Evolutionary conservation across 2,888 invertebrate species (phyloP).

Genomic region (Yponomeuta plumbellus): DNA sequence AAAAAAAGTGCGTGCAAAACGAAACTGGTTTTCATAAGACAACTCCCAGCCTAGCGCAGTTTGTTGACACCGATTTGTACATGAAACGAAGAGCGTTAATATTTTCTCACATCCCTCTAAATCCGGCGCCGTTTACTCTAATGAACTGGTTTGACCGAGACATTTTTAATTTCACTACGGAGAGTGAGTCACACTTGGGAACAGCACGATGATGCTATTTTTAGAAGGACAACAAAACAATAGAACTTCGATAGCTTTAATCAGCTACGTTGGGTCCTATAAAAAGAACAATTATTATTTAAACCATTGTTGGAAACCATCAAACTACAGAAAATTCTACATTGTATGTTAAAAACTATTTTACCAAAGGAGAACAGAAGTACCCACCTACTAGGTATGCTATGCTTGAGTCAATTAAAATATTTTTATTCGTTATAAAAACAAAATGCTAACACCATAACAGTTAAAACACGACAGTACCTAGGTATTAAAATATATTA

Average conservation of each 20-base stretch:
- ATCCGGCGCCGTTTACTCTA: conserved; percentile 32
- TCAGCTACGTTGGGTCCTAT: no score
- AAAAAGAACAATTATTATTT: no score
- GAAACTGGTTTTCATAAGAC: background rate
- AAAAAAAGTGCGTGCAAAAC: background rate
- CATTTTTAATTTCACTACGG: conserved; percentile 20
- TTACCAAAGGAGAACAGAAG: no score
- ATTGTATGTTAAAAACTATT: no score
- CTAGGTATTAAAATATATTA: no score
- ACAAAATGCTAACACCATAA: no score
- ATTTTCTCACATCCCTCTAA: conserved; percentile 36
- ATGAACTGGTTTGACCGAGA: conserved; percentile 24
- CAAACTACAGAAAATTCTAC: no score
- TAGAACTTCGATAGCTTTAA: background rate
- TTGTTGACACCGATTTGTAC: conserved; percentile 42
- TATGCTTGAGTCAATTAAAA: no score
- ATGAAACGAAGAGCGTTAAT: conserved; percentile 17
- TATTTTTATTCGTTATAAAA: no score
- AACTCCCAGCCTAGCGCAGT: conserved; percentile 25
- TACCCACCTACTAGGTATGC: no score
- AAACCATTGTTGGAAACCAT: no score
- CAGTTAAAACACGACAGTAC: no score
- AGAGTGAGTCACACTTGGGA: background rate
- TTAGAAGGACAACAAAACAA: conserved; percentile 11
- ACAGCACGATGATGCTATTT: background rate